Evolutionary conservation across 2,113 vertebrate genomes (phyloP).

Genomic region (Strix aluco): DNA sequence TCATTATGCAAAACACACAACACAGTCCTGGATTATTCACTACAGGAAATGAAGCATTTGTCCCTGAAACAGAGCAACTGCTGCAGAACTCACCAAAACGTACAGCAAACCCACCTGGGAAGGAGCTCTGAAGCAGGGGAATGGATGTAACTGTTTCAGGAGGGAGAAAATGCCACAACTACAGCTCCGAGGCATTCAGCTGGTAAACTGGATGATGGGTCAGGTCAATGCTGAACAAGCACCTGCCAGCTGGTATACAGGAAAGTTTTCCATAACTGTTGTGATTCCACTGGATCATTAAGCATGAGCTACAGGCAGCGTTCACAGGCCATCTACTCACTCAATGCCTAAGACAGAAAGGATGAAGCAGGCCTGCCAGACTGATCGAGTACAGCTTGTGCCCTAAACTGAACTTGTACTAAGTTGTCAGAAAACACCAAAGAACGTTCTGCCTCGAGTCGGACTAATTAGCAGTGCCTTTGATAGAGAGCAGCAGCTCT

Average conservation of each 20-base stretch:
- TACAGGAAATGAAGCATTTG: not conserved
- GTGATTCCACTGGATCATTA: not conserved
- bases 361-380: not conserved
- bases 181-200: not conserved
- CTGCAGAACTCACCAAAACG: not conserved
- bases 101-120: not conserved
- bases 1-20: not conserved
- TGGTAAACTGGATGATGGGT: not conserved
- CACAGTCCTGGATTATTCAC: not conserved
- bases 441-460: not conserved
- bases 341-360: not conserved
- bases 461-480: not conserved
- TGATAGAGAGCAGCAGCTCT: not conserved
- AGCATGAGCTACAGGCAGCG: not conserved
- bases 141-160: not conserved
- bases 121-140: not conserved
- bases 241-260: not conserved
- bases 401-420: not conserved
- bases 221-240: not conserved
- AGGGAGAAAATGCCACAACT: not conserved
- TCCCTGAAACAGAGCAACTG: not conserved
- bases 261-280: not conserved
- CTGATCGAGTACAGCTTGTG: not conserved
- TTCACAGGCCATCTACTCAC: not conserved
- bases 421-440: not conserved